phyloP scores from a whole-genome alignment of 1,140 invertebrate genomes.

The Phenacoccus solenopsis region DNA sequence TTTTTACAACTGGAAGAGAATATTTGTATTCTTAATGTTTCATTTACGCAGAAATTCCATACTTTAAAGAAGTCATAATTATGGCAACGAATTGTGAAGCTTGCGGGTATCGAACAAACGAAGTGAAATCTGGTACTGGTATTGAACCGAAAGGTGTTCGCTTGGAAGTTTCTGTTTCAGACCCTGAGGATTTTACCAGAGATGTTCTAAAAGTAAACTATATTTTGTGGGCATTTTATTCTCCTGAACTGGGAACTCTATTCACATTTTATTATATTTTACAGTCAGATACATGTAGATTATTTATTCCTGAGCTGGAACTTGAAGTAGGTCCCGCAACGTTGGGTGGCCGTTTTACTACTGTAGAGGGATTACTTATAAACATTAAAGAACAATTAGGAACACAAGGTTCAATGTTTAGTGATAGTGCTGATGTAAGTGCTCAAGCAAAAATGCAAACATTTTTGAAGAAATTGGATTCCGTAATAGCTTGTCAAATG shows the following conservation, averaged over 20 bases:
- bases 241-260: neutral
- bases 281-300: slow-evolving; percentile 78
- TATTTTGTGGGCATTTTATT: slow-evolving; percentile 7
- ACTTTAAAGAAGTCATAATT: slow-evolving; percentile 94
- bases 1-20: too few species aligned
- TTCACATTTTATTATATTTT: slow-evolving; percentile 25
- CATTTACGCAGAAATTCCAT: slow-evolving; percentile 61
- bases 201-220: slow-evolving; percentile 77
- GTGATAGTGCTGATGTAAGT: slow-evolving; percentile 50
- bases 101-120: slow-evolving; percentile 84
- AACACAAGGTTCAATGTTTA: slow-evolving; percentile 46
- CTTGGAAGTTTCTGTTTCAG: slow-evolving; percentile 61
- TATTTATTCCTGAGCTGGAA: slow-evolving; percentile 83
- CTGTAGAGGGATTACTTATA: slow-evolving; percentile 71
- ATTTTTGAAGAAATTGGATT: slow-evolving; percentile 56
- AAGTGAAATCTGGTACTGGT: slow-evolving; percentile 88
- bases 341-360: slow-evolving; percentile 89
- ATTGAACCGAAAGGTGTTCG: slow-evolving; percentile 70
- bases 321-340: slow-evolving; percentile 70
- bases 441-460: slow-evolving; percentile 40
- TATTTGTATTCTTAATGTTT: too few species aligned
- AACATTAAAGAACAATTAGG: slow-evolving; percentile 55
- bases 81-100: slow-evolving; percentile 89
- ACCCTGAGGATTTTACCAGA: slow-evolving; percentile 66
- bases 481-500: slow-evolving; percentile 51